These are phyloP conservation scores for Empidonax traillii DNA, from an alignment of 2,113 vertebrate species.

Conservation along the genomic window DNA sequence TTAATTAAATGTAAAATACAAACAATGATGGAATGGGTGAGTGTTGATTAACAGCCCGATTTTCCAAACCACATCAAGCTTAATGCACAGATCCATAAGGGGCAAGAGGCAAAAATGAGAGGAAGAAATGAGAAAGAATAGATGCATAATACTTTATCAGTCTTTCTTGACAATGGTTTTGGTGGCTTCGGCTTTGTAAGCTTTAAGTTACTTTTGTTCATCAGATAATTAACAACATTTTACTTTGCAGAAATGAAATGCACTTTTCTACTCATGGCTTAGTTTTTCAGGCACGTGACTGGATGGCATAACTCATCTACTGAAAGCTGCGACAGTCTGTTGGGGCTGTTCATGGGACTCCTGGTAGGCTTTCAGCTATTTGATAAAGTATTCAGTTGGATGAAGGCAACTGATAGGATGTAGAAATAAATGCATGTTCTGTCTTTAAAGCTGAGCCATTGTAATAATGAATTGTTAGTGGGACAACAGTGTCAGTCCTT, in stretches of 20 bases:
- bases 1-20: neutral
- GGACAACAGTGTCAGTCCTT: neutral
- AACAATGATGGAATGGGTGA: neutral
- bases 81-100: neutral
- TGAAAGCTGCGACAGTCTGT: neutral
- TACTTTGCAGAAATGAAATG: neutral
- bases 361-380: neutral
- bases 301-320: neutral
- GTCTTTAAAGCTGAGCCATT: neutral
- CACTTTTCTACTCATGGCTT: neutral
- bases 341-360: neutral
- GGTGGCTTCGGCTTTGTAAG: neutral
- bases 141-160: neutral
- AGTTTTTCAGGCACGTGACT: neutral
- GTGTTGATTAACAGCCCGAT: neutral
- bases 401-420: neutral
- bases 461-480: neutral
- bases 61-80: neutral
- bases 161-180: neutral
- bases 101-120: neutral
- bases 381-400: neutral
- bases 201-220: neutral
- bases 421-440: neutral
- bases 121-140: neutral
- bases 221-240: neutral